phyloP scores from a whole-genome alignment of 2,113 vertebrate genomes.

The Cariama cristata region DNA sequence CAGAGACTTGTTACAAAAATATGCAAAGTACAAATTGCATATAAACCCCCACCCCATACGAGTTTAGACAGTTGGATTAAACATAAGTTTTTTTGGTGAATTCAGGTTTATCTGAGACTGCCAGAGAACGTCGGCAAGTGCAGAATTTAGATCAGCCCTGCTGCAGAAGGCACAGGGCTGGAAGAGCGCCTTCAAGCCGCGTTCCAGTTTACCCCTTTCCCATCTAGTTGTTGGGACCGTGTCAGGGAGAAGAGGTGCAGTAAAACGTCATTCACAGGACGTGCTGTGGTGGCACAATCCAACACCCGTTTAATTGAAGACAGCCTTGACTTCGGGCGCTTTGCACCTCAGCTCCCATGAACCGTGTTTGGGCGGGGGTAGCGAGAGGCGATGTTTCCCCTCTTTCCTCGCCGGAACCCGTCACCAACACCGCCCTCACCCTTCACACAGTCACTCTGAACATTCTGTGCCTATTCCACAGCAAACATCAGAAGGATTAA shows the following conservation, averaged over 20 bases:
- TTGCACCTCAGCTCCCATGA: background rate
- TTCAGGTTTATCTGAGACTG: background rate
- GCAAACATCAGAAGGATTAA: background rate
- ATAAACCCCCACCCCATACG: background rate
- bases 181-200: background rate
- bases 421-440: background rate
- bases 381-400: background rate
- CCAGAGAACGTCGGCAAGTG: rapidly evolving
- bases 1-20: background rate
- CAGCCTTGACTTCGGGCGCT: rapidly evolving
- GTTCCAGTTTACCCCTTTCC: background rate
- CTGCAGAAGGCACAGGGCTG: background rate
- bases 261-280: background rate
- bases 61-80: background rate
- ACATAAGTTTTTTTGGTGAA: rapidly evolving
- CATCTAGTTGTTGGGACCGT: background rate
- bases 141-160: background rate
- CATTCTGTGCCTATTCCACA: background rate
- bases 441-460: background rate
- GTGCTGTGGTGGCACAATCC: background rate
- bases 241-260: background rate
- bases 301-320: background rate
- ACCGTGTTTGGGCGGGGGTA: rapidly evolving
- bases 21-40: background rate
- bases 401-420: background rate